A percentile compares a stretch with the other conserved stretches of the same genome.
phyloP scores from a whole-genome alignment of 2,797 vertebrate species.

The Sebastes flavidus region DNA sequence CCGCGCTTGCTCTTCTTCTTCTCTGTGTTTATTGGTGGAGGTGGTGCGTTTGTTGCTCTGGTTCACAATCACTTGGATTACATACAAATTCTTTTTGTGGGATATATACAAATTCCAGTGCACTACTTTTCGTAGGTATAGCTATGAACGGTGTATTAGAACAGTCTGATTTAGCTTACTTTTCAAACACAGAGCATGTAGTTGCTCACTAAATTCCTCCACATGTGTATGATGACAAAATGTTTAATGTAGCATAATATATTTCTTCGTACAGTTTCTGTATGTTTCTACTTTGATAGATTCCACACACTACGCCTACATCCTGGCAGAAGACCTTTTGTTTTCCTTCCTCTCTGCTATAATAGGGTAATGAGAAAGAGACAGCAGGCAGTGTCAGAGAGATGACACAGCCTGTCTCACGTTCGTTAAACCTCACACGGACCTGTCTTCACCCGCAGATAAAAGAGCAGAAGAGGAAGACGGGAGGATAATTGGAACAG shows the following conservation, averaged over 20 bases:
- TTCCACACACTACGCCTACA: background rate
- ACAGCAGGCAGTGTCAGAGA: slow-evolving; percentile 9
- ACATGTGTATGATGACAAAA: background rate
- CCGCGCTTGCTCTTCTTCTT: too few relatives aligned
- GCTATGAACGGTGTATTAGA: too few relatives aligned
- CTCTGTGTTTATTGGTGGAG: too few relatives aligned
- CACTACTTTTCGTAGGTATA: too few relatives aligned
- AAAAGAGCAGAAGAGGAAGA: slow-evolving; percentile 29
- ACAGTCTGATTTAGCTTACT: too few relatives aligned
- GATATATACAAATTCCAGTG: too few relatives aligned
- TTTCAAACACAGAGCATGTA: background rate
- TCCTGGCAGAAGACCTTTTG: background rate
- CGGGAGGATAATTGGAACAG: slow-evolving; percentile 41
- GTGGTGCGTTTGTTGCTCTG: too few relatives aligned
- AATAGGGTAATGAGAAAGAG: slow-evolving; percentile 13
- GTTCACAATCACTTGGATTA: too few relatives aligned
- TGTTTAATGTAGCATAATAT: background rate
- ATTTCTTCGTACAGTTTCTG: background rate
- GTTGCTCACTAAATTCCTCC: background rate
- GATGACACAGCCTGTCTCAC: slow-evolving; percentile 37
- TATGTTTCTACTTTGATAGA: background rate
- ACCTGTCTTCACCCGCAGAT: slow-evolving; percentile 28
- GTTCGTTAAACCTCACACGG: slow-evolving; percentile 40
- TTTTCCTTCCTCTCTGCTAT: slow-evolving; percentile 1
- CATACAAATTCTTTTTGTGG: too few relatives aligned